A percentile compares a stretch with the other conserved stretches of the same genome.
phyloP scores from a whole-genome alignment of 2,113 vertebrate species.

The Zingel zingel region DNA sequence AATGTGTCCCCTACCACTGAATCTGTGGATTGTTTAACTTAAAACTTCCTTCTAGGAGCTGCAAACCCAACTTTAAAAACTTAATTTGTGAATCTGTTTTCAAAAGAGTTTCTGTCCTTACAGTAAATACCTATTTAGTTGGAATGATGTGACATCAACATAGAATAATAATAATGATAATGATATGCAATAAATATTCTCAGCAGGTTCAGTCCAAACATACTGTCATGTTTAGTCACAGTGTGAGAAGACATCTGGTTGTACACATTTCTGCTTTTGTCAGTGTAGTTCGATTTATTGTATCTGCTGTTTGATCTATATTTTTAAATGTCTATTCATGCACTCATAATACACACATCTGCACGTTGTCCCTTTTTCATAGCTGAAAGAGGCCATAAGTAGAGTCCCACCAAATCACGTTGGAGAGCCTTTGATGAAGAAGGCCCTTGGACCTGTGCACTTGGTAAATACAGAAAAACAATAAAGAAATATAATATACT shows the following conservation, averaged over 20 bases:
- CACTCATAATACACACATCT: not conserved
- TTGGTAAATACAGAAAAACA: constrained; percentile 85
- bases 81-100: no score
- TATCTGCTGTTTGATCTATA: not conserved
- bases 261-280: not conserved
- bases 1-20: not conserved
- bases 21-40: not conserved
- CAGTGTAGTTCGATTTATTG: not conserved
- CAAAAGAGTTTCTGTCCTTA: no score
- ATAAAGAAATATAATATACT: not conserved
- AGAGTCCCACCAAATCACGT: constrained; percentile 92
- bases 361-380: constrained; percentile 18
- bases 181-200: not conserved
- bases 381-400: constrained; percentile 96
- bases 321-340: not conserved
- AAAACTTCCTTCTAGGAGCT: not conserved
- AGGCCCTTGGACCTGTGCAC: constrained; percentile 93
- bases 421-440: constrained; percentile 93
- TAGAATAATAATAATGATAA: not conserved
- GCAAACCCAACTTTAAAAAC: not conserved
- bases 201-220: not conserved
- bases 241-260: not conserved
- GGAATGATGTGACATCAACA: not conserved
- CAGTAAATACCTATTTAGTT: not conserved
- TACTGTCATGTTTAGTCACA: not conserved